Evolutionary conservation across 1,140 invertebrate species (phyloP).

Genomic region (Apis cerana): DNA sequence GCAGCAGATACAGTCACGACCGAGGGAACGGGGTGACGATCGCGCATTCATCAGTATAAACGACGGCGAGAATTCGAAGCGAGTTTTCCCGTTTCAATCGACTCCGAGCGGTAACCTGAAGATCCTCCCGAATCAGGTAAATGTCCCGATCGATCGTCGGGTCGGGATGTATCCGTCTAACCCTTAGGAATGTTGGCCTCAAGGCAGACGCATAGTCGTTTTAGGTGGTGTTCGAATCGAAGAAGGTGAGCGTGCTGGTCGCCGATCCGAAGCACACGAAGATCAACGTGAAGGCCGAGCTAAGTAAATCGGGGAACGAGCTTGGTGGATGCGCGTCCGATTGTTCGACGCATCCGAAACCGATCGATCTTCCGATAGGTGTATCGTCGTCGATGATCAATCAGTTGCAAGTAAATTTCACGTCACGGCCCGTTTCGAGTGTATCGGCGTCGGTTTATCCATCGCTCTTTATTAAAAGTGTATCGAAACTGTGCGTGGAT

Average conservation of each 20-base stretch:
- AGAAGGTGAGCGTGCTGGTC: conserved; percentile 85
- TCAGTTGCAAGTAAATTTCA: conserved; percentile 63
- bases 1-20: conserved; percentile 67
- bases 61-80: conserved; percentile 51
- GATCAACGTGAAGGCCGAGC: conserved; percentile 84
- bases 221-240: conserved; percentile 86
- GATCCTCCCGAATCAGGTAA: conserved; percentile 85
- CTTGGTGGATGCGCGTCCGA: conserved; percentile 47
- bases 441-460: too few relatives aligned
- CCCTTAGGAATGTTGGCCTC: conserved; percentile 47
- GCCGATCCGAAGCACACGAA: conserved; percentile 85
- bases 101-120: conserved; percentile 86
- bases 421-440: too few relatives aligned
- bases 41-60: conserved; percentile 40
- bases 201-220: conserved; percentile 55
- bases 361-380: conserved; percentile 66
- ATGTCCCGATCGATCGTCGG: background rate
- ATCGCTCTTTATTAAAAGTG: too few relatives aligned
- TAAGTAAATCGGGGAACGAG: conserved; percentile 63
- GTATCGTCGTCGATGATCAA: conserved; percentile 69
- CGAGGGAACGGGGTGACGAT: conserved; percentile 50
- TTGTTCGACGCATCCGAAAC: conserved; percentile 43
- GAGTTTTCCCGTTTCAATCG: conserved; percentile 83
- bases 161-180: background rate
- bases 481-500: too few relatives aligned